Base-by-base conservation (phyloP, 2,888 invertebrate genomes). In the Macropis europaea region DNA sequence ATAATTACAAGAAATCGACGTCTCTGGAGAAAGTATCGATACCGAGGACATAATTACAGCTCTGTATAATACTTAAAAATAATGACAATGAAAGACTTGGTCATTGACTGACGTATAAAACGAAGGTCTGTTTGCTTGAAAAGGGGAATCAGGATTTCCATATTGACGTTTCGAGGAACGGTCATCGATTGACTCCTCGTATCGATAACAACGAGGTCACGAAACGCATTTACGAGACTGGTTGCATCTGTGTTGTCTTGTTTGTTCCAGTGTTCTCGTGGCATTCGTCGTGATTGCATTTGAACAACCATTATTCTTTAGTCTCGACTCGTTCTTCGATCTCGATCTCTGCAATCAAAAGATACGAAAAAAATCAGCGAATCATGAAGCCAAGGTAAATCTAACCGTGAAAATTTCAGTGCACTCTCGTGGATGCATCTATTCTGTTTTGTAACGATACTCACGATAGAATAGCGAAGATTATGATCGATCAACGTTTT, bases 141-240 rank as follows among this genome's bases (percentile, higher is more conserved):
- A 24, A 15, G 24, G 47, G 42, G 47, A 40, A 19, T 40, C 53
- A 1, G 4, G 26, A 54, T 40, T 52, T 28, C 24, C 56, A 34
- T 24, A 6, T n/a, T 28, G 22, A 15, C n/a, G 47, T 19, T 17
- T 1, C 19, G 26, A n/a, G 28, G 47, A 17, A 42, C 67, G 57
- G 57, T 67, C 57, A 67, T 63, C 68, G 74, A 62, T 74, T 73
- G 63, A 74, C 68, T 63, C 59, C 59, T 32, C 57, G 54, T 60
- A 63, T 52, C 74, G 72, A 72, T 72, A 76, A 61, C 70, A 70
- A 64, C 48, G 72, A 72, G 76, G 76, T 72, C 76, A 68, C 52
- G 57, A 57, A 62, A 67, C 67, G 38, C 59, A 36, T 42, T 63
- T 24, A 48, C 34, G 22, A 60, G 70, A 40, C 45, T 26, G 38